Evolutionary conservation across 1,140 invertebrate genomes (phyloP), one percentile per base, ranked within the genome.

Genomic region (Hyposmocoma kahamanoa): DNA sequence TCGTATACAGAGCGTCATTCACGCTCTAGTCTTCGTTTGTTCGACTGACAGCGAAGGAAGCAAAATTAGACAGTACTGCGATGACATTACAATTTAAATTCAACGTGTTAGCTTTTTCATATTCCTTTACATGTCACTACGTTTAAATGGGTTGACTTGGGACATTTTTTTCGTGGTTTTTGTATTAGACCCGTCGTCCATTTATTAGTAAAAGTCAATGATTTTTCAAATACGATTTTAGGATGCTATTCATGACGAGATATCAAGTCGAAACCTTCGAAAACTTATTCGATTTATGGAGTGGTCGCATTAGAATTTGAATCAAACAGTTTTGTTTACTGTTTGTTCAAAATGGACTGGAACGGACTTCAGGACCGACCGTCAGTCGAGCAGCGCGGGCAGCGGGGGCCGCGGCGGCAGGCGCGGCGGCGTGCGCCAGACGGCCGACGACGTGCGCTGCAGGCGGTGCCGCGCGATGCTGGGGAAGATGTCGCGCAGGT

Each of bases 401-500:
- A 65, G 62, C 1, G 20, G 4, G 2, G 65, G 41, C 20, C 47
- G 42, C n/a, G 62, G 57, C 44, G 62, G 56, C 10, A 47, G 39
- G 13, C 50, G 73, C 0, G 91, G 91, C 6, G 91, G 91, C 17
- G 90, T 90, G 53, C 89, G 89, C 92, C 92, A 93, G 22, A 91
- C 86, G 17, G 90, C 91, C 59, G 91, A 92, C 0, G 92, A 94
- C 26, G 91, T 92, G 21, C 92, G 87, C 61, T 91, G 89, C 44
- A 93, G 81, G 43, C 88, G 87, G 22, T 72, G 83, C 38, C 88
- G 88, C 63, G 91, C 90, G 56, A 93, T 92, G 43, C 77, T 80
- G 13, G 90, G 87, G 76, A 93, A 93, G 20, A 94, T 87, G 53
- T 89, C 87, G 28, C 85, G 77, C 30, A 94, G 81, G 87, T 94